These are phyloP conservation scores for Temnothorax longispinosus DNA, from an alignment of 1,140 invertebrate species.

Conservation along the genomic window DNA sequence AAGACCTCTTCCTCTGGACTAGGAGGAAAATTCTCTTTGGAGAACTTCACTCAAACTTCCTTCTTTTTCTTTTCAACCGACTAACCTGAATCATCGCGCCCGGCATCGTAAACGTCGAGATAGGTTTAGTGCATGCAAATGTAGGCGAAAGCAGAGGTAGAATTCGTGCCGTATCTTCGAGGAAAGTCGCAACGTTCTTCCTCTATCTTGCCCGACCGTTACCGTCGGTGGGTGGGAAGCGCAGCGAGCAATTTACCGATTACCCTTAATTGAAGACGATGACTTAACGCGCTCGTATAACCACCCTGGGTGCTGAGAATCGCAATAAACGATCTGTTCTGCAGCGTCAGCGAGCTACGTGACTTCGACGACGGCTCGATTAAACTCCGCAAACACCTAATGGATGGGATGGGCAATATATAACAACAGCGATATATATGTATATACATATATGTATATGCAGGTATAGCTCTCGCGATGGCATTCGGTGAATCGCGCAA, in stretches of 20 bases:
- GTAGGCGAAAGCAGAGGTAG: slow-evolving; percentile 79
- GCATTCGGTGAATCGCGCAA: slow-evolving; percentile 8
- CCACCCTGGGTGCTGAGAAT: slow-evolving; percentile 69
- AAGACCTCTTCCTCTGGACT: neutral
- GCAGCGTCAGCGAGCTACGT: slow-evolving; percentile 76
- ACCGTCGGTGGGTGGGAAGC: neutral
- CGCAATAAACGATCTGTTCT: slow-evolving; percentile 79
- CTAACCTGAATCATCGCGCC: slow-evolving; percentile 61
- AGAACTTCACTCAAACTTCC: neutral
- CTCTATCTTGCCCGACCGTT: slow-evolving; percentile 35
- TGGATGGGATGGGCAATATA: slow-evolving; percentile 32
- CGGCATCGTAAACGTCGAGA: slow-evolving; percentile 69
- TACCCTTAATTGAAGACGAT: slow-evolving; percentile 85
- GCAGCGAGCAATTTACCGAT: slow-evolving; percentile 82
- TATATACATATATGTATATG: neutral
- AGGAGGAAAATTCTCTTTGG: neutral
- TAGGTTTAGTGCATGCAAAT: slow-evolving; percentile 83
- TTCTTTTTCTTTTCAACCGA: neutral
- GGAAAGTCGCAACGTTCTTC: slow-evolving; percentile 13
- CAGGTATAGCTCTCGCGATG: neutral
- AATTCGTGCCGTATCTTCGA: slow-evolving; percentile 82
- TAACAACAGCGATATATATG: slow-evolving; percentile 5
- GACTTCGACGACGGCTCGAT: slow-evolving; percentile 73
- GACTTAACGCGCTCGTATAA: slow-evolving; percentile 80
- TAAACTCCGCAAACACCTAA: slow-evolving; percentile 62